Percentiles rank a stretch among this genome's conserved stretches.
These are phyloP conservation scores for Agelaius tricolor DNA, from an alignment of 2,113 vertebrate genomes.

Conservation along the genomic window DNA sequence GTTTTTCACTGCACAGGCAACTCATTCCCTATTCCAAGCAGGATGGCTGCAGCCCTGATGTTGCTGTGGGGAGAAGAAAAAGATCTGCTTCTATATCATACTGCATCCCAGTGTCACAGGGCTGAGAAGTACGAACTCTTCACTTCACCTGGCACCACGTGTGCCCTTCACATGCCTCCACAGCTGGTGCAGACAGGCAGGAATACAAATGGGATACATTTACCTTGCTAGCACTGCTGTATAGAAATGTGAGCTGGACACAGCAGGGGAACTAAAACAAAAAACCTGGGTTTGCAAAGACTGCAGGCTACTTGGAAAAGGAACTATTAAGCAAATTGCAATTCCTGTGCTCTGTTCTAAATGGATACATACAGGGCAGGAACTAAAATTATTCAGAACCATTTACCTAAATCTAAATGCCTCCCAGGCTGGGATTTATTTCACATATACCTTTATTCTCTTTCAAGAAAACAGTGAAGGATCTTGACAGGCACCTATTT, in stretches of 20 bases:
- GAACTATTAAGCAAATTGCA: neutral
- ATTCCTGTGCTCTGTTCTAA: neutral
- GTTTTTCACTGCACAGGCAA: neutral
- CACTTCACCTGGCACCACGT: neutral
- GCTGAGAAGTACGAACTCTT: neutral
- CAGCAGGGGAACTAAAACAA: neutral
- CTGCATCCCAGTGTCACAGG: rapidly evolving
- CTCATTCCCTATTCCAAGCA: neutral
- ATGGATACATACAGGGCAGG: neutral
- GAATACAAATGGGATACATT: neutral
- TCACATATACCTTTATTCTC: neutral
- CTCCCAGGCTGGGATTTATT: neutral
- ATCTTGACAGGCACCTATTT: neutral
- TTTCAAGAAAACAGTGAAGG: neutral
- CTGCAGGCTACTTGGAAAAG: neutral
- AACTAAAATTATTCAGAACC: neutral
- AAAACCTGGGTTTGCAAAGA: neutral
- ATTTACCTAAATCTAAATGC: neutral
- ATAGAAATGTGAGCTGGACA: neutral
- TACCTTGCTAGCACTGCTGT: neutral
- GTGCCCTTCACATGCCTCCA: neutral
- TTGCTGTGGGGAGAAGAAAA: neutral
- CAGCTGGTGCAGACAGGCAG: neutral
- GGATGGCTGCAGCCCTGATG: neutral
- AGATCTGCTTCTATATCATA: neutral